Base-by-base conservation (phyloP, 2,888 invertebrate genomes). In the Kuschelorhynchus macadamiae region DNA sequence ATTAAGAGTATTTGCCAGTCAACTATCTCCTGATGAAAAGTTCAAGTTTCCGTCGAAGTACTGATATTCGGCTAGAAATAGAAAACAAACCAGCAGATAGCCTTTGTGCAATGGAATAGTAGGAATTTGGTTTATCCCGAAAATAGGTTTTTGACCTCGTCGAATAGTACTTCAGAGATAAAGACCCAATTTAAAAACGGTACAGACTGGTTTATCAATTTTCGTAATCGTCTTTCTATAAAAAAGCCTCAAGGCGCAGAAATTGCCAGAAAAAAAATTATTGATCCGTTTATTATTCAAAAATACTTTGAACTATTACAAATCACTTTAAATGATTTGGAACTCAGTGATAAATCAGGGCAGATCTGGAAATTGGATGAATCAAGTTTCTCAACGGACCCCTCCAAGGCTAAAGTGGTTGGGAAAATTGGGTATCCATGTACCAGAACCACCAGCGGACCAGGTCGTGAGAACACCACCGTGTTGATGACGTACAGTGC, bases 191-290 rank as follows among this genome's bases (percentile, higher is more conserved):
- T 56, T 56, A 42, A 56, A 16, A 7, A 42, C 12, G 46, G 17
- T 1, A 18, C 17, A 25, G 49, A 49, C 21, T 60, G 60, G 60
- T 49, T 60, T 14, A 49, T 60, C 9, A 49, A 36, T 32, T 57
- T 60, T 36, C 47, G 21, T n/a, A 60, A 47, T 16, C 47, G 49
- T 14, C 55, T 80, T 18, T 49, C 49, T 7, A 60, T 60, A 17
- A 81, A 80, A 74, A 76, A 75, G 63, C 44, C 56, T 1, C 44
- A 56, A 56, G 21, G 17, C 30, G 76, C 79, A 3, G 79, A 80
- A 70, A 67, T 74, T 65, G 63, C 75, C 8, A 49, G 77, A 33
- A 73, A 72, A 60, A 73, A 72, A 70, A 50, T 47, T 7, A 9
- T 63, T 47, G 76, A 75, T 57, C 74, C 75, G 11, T 75, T 75